These are phyloP conservation scores for Bucorvus abyssinicus DNA, from an alignment of 2,797 vertebrate species.

Conservation along the genomic window DNA sequence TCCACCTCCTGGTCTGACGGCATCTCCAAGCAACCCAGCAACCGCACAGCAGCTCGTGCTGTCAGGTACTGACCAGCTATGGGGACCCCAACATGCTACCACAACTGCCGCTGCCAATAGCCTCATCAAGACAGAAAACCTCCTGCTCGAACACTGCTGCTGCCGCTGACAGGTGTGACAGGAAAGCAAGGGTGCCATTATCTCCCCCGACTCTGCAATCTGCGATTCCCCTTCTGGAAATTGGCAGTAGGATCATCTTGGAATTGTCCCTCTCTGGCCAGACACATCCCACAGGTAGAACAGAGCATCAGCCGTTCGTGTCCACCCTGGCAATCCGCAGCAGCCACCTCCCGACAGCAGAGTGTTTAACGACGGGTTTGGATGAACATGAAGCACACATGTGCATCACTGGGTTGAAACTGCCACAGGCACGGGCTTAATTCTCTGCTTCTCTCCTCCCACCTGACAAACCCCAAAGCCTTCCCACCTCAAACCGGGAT, in stretches of 20 bases:
- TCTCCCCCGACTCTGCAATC: not conserved
- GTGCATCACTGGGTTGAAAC: not conserved
- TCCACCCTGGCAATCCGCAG: not conserved
- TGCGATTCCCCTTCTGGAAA: not conserved
- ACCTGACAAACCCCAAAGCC: not conserved
- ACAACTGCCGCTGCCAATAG: not conserved
- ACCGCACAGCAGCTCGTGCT: not conserved
- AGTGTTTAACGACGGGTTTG: not conserved
- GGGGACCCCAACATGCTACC: fast-evolving
- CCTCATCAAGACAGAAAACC: too few species aligned
- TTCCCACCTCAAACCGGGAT: not conserved
- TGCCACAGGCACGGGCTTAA: not conserved
- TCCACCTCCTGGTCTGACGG: not conserved
- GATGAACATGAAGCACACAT: not conserved
- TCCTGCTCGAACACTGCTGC: not conserved
- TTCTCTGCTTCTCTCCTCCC: not conserved
- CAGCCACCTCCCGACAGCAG: not conserved
- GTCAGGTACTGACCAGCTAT: not conserved
- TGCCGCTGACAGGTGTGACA: too few species aligned
- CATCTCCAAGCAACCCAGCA: not conserved
- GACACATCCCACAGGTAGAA: not conserved
- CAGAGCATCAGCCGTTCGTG: not conserved
- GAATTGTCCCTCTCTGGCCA: not conserved
- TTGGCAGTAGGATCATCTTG: not conserved
- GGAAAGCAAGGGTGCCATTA: not conserved